These are phyloP conservation scores for Lytechinus variegatus DNA, from an alignment of 35 echinoderm and acorn worm species.

Conservation along the genomic window DNA sequence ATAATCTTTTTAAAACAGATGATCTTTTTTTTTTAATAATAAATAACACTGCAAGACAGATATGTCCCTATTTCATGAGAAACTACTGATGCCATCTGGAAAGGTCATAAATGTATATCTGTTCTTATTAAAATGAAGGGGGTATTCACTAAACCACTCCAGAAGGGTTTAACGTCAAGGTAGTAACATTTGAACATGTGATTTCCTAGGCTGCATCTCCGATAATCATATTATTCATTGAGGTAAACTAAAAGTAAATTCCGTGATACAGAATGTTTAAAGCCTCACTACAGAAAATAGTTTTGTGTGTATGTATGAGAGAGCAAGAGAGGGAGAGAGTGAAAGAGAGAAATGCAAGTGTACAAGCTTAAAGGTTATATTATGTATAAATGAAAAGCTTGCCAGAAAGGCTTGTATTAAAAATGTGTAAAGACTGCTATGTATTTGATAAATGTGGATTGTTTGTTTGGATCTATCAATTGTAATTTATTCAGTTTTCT, in stretches of 20 bases:
- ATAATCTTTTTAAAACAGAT: background rate
- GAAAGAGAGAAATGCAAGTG: background rate
- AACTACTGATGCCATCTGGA: background rate
- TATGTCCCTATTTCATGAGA: background rate
- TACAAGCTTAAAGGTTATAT: background rate
- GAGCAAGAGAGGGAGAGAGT: background rate
- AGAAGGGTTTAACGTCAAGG: background rate
- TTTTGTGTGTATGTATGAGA: background rate
- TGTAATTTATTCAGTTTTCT: background rate
- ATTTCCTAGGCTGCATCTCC: background rate
- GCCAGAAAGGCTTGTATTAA: background rate
- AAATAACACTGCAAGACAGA: background rate
- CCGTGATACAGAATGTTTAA: background rate
- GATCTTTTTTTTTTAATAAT: too few species aligned
- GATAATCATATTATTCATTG: background rate
- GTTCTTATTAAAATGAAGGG: background rate
- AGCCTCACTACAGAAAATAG: background rate
- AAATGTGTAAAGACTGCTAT: conserved; percentile 4
- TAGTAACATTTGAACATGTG: background rate
- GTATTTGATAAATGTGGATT: background rate
- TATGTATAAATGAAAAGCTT: background rate
- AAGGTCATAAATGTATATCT: too few species aligned
- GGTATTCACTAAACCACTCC: background rate
- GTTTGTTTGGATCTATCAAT: background rate
- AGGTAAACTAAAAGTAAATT: background rate